A percentile compares a stretch with the other conserved stretches of the same genome.
Conservation (phyloP, 2,797 vertebrate genomes). For the Corythornis leucogaster region DNA sequence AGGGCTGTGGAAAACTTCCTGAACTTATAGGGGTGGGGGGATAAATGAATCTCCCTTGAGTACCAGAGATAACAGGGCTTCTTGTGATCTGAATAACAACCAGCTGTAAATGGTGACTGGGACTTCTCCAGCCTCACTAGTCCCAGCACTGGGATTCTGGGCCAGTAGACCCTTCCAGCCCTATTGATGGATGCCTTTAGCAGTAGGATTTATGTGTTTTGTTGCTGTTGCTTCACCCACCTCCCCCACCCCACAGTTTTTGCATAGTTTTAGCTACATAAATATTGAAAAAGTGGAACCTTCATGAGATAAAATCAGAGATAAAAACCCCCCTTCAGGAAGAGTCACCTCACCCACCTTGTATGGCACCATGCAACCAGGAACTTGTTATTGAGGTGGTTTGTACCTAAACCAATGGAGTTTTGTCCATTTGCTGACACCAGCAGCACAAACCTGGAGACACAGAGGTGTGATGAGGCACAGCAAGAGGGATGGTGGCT, state of each 20-base stretch:
- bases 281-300: neutral
- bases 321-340: neutral
- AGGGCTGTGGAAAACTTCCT: neutral
- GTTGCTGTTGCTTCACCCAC: too few relatives aligned
- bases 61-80: neutral
- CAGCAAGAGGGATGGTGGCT: neutral
- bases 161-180: neutral
- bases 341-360: neutral
- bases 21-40: neutral
- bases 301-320: neutral
- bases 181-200: neutral
- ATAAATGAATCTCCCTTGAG: neutral
- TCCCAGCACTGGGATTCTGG: rapidly evolving
- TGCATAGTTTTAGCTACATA: neutral
- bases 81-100: neutral
- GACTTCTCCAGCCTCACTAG: neutral
- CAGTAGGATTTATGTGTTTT: neutral
- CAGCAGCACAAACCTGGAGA: neutral
- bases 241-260: neutral
- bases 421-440: neutral
- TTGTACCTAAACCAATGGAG: neutral
- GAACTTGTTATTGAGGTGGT: rapidly evolving
- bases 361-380: rapidly evolving
- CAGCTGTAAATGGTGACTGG: neutral
- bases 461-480: neutral